Base-by-base conservation (phyloP, 1,140 invertebrate genomes). In the Mya arenaria region DNA sequence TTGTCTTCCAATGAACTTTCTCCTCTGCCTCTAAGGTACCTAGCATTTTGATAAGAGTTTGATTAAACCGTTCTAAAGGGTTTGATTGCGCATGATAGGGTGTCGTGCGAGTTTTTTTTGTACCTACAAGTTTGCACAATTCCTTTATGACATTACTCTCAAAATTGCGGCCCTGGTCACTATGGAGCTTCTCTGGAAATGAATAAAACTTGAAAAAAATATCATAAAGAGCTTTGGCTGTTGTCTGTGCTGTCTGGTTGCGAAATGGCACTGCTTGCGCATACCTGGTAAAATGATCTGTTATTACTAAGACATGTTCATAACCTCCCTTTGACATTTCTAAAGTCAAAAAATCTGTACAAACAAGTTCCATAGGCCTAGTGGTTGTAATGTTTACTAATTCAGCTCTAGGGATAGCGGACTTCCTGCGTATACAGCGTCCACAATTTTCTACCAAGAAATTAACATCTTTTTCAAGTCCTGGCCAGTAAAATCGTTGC, bases 271-370 rank as follows among this genome's bases (percentile, higher is more conserved):
- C n/a, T n/a, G 68, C 80, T 17, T 69, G 39, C 8, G 62, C 79
- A 68, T 65, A 78, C 39, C 41, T 44, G 19, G 80, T 85, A 44
- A 85, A 85, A 56, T 83, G 80, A 58, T 85, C 65, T 37, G 84
- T 85, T 5, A 78, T 72, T 34, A 78, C 80, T 37, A 83, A 48
- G 23, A 81, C 69, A 30, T 83, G 48, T 36, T 77, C 58, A 25
- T 44, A n/a, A 72, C 32, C 80, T 68, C 34, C 74, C 73, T 6
- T 79, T 83, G 28, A 37, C 60, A 8, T 13, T 60, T 37, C 77
- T 39, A 19, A 83, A n/a, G 58, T 28, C 6, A 81, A 52, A 30
- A 72, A 72, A 34, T 81, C 56, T 36, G 63, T 72, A 25, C 55
- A 62, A 15, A 77, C 74, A 13, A 73, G n/a, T n/a, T n/a, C n/a